Percentiles rank a stretch among this genome's conserved stretches.
phyloP scores from a whole-genome alignment of 2,113 vertebrate species.

The Ptychochromis oligacanthus region DNA sequence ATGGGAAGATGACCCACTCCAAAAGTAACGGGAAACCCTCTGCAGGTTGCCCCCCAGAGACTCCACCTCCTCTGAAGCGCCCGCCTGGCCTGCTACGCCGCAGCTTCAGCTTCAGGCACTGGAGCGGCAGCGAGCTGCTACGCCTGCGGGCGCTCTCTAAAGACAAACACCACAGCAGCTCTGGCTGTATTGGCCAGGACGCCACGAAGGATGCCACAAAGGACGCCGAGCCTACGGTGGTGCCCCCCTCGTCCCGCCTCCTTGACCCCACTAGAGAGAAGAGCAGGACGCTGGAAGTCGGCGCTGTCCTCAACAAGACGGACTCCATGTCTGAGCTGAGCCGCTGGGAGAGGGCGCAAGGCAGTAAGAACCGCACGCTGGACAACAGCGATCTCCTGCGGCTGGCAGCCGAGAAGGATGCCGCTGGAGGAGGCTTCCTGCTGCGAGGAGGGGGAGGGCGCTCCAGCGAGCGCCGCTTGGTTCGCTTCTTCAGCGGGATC shows the following conservation, averaged over 20 bases:
- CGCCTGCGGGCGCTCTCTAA: constrained; percentile 73
- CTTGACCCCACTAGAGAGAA: constrained; percentile 65
- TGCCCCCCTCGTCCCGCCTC: constrained; percentile 26
- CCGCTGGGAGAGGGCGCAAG: constrained; percentile 83
- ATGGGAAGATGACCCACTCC: background rate
- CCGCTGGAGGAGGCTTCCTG: constrained; percentile 60
- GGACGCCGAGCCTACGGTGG: background rate
- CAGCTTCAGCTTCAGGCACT: constrained; percentile 91
- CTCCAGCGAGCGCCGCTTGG: constrained; percentile 82
- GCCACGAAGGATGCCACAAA: background rate
- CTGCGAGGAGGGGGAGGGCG: constrained; percentile 58
- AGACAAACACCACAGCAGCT: constrained; percentile 81
- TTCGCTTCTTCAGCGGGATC: constrained; percentile 92
- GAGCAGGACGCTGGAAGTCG: constrained; percentile 84
- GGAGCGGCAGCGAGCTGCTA: constrained; percentile 81
- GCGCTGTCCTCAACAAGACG: constrained; percentile 83
- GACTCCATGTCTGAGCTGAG: constrained; percentile 82
- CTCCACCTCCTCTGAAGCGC: constrained; percentile 61
- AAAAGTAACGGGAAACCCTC: constrained; percentile 42
- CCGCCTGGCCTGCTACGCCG: constrained; percentile 81
- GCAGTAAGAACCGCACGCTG: constrained; percentile 88
- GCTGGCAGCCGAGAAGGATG: constrained; percentile 80
- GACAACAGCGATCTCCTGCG: constrained; percentile 92
- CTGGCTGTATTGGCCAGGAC: constrained; percentile 59
- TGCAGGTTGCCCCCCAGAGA: constrained; percentile 26